Conservation (phyloP, 2,797 vertebrate genomes). For the Syngnathus acus region DNA sequence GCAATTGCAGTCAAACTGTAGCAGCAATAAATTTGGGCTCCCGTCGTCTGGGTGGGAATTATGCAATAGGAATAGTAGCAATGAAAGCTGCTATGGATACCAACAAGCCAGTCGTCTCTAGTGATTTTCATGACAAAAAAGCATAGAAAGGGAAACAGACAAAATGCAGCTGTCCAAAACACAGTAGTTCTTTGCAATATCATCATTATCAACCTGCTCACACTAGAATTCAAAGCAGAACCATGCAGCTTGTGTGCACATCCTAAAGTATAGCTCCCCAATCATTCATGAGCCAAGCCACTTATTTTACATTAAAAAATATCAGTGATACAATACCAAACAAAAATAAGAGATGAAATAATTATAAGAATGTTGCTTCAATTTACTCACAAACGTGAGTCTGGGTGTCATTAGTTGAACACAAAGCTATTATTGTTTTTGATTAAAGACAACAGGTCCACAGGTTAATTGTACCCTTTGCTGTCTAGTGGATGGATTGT, state of each 20-base stretch:
- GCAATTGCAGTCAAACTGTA: neutral
- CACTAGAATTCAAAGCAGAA: conserved; percentile 3
- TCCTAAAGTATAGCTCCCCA: neutral
- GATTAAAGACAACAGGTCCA: neutral
- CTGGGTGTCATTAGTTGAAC: neutral
- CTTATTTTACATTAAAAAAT: neutral
- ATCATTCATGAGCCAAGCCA: neutral
- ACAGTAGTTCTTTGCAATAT: conserved; percentile 3
- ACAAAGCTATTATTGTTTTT: neutral
- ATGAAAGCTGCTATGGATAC: neutral
- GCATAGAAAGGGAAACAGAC: neutral
- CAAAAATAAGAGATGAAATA: neutral
- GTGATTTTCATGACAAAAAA: neutral
- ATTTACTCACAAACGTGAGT: too few relatives aligned
- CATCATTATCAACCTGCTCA: conserved; percentile 3
- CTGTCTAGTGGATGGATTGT: neutral
- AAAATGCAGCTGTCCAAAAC: conserved; percentile 8
- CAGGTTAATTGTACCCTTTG: neutral
- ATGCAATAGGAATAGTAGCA: neutral
- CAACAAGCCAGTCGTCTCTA: neutral
- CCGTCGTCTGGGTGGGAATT: neutral
- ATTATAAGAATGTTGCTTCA: too few relatives aligned
- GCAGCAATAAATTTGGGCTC: too few relatives aligned
- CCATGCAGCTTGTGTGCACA: neutral
- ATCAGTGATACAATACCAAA: neutral